phyloP scores from a whole-genome alignment of 2,888 invertebrate genomes.

The Rhagonycha fulva region DNA sequence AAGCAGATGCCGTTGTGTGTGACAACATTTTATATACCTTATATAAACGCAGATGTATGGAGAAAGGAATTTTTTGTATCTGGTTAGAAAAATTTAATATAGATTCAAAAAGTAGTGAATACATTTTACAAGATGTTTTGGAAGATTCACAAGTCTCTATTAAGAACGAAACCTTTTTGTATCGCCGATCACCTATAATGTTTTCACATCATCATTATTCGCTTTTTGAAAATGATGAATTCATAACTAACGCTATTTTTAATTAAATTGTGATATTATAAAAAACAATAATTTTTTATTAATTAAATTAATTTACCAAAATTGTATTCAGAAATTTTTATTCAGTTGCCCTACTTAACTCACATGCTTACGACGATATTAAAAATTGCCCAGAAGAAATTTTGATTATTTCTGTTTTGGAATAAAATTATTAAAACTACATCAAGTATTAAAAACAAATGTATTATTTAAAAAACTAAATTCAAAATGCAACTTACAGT shows the following conservation, averaged over 20 bases:
- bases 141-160: constrained; percentile 10
- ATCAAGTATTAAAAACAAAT: background rate
- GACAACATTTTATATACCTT: constrained; percentile 39
- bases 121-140: constrained; percentile 15
- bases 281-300: background rate
- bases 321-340: background rate
- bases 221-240: constrained; percentile 21
- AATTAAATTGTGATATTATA: constrained; percentile 5
- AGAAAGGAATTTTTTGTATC: background rate
- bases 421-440: background rate
- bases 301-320: background rate
- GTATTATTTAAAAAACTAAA: background rate
- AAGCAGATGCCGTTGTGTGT: constrained; percentile 39
- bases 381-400: background rate
- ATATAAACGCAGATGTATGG: constrained; percentile 32
- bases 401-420: background rate
- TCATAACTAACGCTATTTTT: constrained; percentile 23
- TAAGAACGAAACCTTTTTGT: constrained; percentile 3
- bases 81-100: constrained; percentile 32
- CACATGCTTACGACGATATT: too few species aligned
- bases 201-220: constrained; percentile 30
- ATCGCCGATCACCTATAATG: constrained; percentile 10
- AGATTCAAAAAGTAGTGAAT: constrained; percentile 7
- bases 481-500: background rate
- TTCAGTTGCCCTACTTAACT: too few species aligned